These are phyloP conservation scores for Acleris holmiana DNA, from an alignment of 2,888 invertebrate genomes.

Conservation along the genomic window DNA sequence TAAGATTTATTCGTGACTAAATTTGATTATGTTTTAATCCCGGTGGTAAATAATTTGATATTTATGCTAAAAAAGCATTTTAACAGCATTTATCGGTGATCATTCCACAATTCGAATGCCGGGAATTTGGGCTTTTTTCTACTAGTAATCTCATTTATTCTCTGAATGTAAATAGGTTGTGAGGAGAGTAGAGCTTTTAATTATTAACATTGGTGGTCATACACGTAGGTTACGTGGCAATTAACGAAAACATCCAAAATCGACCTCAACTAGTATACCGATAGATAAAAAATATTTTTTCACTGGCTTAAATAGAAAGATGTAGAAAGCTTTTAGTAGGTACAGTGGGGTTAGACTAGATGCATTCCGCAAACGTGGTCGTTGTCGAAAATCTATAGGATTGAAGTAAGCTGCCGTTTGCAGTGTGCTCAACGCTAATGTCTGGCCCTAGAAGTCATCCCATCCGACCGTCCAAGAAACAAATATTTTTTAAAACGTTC, in stretches of 20 bases:
- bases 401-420: too few relatives aligned
- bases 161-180: constrained; percentile 60
- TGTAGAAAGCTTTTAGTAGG: constrained; percentile 37
- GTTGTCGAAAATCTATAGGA: too few relatives aligned
- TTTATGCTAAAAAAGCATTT: constrained; percentile 41
- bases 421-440: too few relatives aligned
- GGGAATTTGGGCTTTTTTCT: constrained; percentile 67
- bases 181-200: constrained; percentile 62
- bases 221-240: constrained; percentile 40
- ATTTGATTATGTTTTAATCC: constrained; percentile 13
- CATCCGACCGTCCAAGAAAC: constrained; percentile 53
- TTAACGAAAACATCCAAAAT: constrained; percentile 53
- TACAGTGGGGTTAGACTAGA: constrained; percentile 1
- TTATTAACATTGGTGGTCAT: constrained; percentile 39
- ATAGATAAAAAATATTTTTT: constrained; percentile 61
- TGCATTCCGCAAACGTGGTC: too few relatives aligned
- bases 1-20: constrained; percentile 24
- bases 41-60: constrained; percentile 38
- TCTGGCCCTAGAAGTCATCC: constrained; percentile 31
- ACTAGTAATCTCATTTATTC: constrained; percentile 71
- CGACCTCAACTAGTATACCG: constrained; percentile 60
- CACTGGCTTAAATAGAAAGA: constrained; percentile 53
- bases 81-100: constrained; percentile 56
- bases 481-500: constrained; percentile 14
- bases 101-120: constrained; percentile 62